phyloP scores from a whole-genome alignment of 2,888 invertebrate species.

The Dolomedes plantarius region DNA sequence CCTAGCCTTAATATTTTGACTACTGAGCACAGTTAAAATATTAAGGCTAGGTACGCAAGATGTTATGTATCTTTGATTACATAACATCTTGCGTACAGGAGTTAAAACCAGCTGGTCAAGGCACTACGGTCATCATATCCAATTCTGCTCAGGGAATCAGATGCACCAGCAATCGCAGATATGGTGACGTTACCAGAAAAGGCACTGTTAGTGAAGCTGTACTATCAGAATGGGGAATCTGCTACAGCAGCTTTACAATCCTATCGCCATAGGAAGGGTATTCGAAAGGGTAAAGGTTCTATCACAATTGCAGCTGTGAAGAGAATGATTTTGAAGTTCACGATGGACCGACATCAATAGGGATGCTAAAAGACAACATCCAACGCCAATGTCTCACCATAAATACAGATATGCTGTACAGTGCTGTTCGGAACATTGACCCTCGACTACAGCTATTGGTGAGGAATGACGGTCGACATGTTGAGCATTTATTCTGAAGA shows the following conservation, averaged over 20 bases:
- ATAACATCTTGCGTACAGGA: no score
- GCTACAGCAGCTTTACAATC: background rate
- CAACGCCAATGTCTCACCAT: background rate
- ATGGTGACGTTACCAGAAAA: background rate
- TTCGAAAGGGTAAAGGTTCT: background rate
- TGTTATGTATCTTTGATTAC: no score
- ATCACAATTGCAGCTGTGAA: background rate
- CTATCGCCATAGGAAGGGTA: background rate
- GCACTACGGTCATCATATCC: no score
- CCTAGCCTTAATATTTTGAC: no score
- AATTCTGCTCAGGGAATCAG: no score
- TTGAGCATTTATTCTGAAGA: background rate
- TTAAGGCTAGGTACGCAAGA: no score
- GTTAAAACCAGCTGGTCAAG: no score
- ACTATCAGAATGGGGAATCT: background rate
- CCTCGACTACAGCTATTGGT: background rate
- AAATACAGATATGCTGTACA: background rate
- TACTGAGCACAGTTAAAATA: no score
- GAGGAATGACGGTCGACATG: background rate
- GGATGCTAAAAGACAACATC: background rate
- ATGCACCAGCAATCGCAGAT: background rate
- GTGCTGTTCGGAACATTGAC: constrained; percentile 1
- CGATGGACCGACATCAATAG: background rate
- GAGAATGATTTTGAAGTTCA: background rate
- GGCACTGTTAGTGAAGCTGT: background rate